Conservation (phyloP, 2,888 invertebrate species). For the Drosophila subsilvestris region DNA sequence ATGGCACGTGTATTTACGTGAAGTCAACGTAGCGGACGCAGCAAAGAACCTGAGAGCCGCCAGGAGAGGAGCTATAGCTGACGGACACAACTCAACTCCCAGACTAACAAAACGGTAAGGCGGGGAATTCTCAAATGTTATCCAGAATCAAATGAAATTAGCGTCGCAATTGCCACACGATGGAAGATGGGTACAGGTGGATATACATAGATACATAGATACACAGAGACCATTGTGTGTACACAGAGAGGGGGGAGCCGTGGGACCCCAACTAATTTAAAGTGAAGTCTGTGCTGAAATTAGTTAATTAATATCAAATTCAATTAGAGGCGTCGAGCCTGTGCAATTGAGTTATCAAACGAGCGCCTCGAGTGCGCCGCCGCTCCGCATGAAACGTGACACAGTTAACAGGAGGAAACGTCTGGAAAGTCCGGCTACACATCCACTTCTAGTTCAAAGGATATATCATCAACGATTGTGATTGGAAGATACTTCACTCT, state of each 20-base stretch:
- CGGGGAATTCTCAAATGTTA: constrained; percentile 38
- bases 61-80: constrained; percentile 36
- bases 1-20: constrained; percentile 67
- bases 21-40: constrained; percentile 26
- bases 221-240: neutral
- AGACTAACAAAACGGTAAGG: neutral
- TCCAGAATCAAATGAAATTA: constrained; percentile 58
- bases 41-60: constrained; percentile 42
- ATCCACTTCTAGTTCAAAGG: constrained; percentile 10
- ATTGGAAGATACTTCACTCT: too few species aligned
- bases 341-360: constrained; percentile 70
- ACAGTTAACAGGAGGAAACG: constrained; percentile 31
- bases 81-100: neutral
- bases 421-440: constrained; percentile 21
- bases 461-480: too few species aligned
- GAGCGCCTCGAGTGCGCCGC: constrained; percentile 52
- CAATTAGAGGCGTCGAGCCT: constrained; percentile 57
- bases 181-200: constrained; percentile 28
- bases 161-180: constrained; percentile 23
- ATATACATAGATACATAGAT: constrained; percentile 8
- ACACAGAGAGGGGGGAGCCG: neutral
- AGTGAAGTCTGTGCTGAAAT: constrained; percentile 58
- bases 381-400: constrained; percentile 57
- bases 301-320: constrained; percentile 75
- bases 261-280: constrained; percentile 59